Base-by-base conservation (phyloP, 2,888 invertebrate species). In the Ernsta delagoae region DNA sequence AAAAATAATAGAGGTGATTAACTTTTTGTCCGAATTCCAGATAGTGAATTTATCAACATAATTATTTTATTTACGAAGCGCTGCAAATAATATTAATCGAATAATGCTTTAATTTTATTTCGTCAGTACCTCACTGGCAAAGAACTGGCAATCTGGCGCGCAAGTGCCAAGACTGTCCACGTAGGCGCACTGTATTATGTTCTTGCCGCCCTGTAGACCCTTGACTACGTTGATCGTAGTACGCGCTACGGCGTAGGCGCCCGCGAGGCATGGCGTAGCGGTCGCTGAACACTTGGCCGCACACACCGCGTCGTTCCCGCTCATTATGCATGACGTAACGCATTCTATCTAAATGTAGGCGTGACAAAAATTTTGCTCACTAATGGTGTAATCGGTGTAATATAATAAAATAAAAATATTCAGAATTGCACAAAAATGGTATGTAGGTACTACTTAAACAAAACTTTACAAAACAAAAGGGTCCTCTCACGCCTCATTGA, bases 271-370 rank as follows among this genome's bases (percentile, higher is more conserved):
- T 0, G 92, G 81, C 0, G 89, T 88, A 16, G 83, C 89, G 0
- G 75, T 73, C n/a, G 39, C 61, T 41, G 83, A 80, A 0, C 88
- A 84, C 50, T 89, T 90, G 0, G 90, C 84, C 0, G 81, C 79
- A 67, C 85, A 83, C 0, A 92, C 89, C 0, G 85, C 82, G 48
- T 89, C 89, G 9, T 79, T 85, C 1, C 90, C 89, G 59, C 79
- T 84, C 92, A 92, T 91, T 73, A 92, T 92, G 70, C 89, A 86
- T 0, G 91, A 90, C 1, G 90, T 90, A 24, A 90, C 83, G 70
- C 91, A 90, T 79, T 92, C 91, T 11, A 90, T 75, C 92, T 91
- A 77, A 12, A 53, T 56, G 16, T 12, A 11, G 3, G 0, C 16
- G 24, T 50, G 3, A 50, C 6, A 24, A 16, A 50, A 24, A 50